Evolutionary conservation across 1,140 invertebrate genomes (phyloP).

Genomic region (Brevipalpus yothersi): DNA sequence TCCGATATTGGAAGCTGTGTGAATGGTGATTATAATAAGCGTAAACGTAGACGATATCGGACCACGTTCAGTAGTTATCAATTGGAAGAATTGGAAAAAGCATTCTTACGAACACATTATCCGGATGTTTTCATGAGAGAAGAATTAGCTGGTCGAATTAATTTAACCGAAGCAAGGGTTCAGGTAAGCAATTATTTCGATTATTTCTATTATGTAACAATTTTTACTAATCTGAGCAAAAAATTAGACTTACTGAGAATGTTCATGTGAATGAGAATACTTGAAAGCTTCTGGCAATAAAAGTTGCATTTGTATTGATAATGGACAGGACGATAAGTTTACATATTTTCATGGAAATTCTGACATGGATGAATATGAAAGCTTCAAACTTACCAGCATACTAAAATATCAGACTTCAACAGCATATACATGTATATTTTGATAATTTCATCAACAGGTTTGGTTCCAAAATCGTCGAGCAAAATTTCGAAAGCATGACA

Average conservation of each 20-base stretch:
- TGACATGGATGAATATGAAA: too few species aligned
- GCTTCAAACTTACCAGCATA: too few species aligned
- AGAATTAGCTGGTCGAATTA: slow-evolving; percentile 92
- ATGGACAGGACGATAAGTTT: too few species aligned
- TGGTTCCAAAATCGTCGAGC: slow-evolving; percentile 85
- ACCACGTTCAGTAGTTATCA: slow-evolving; percentile 76
- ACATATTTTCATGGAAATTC: too few species aligned
- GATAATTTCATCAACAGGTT: slow-evolving; percentile 30
- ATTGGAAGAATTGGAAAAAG: slow-evolving; percentile 86
- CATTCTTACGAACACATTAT: slow-evolving; percentile 91
- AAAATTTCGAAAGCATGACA: slow-evolving; percentile 53
- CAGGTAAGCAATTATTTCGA: slow-evolving; percentile 37
- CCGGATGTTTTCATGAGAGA: slow-evolving; percentile 92
- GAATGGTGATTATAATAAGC: slow-evolving; percentile 24
- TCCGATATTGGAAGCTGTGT: neutral
- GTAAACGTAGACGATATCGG: slow-evolving; percentile 68
- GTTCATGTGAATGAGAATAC: too few species aligned
- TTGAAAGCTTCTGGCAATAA: too few species aligned
- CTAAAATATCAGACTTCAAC: too few species aligned
- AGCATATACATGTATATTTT: too few species aligned
- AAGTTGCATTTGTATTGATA: too few species aligned
- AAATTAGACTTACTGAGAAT: too few species aligned
- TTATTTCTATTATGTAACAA: too few species aligned
- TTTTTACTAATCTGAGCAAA: too few species aligned
- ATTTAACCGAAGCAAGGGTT: slow-evolving; percentile 83